Evolutionary conservation across 2,797 vertebrate species (phyloP), one percentile per base, ranked within the genome.

Genomic region (Chelonia mydas): DNA sequence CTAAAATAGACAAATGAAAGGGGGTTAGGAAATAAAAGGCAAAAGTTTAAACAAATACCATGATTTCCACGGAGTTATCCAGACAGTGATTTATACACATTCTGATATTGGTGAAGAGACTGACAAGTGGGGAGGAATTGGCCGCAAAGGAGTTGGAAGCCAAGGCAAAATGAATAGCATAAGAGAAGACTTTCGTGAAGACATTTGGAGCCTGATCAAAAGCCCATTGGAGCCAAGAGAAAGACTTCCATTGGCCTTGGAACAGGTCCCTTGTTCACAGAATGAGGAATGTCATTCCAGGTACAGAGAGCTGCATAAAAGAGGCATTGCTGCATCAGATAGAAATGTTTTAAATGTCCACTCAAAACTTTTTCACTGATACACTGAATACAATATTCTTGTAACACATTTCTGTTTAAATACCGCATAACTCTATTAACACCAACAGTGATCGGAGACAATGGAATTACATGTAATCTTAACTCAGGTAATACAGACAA

Each of bases 401-500:
- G 41, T 17, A 55, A 6, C 21, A 6, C 25, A 86, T 86, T 76
- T 50, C 83, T 47, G 16, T 50, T 50, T 78, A 45, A 51, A n/a
- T 1, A 2, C 4, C 85, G 78, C 78, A 76, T 49, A 11, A 47
- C 78, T 92, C 87, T 87, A 3, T 54, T 91, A 92, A 84, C 77
- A 65, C 84, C 86, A 80, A 68, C 91, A 95, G 84, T 27, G 85
- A 91, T 94, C 59, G 86, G 84, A 87, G 72, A 5, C 92, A 84
- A 96, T 50, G 77, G 83, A 91, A 88, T 88, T 88, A 89, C 1
- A 0, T 55, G 79, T 92, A 95, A 96, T 96, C 95, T 86, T 5
- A 80, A 51, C 12, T 85, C 15, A 11, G 83, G 72, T 53, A 88
- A 89, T 86, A 87, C 90, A 89, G 84, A 93, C 89, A 96, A 78